Evolutionary conservation across 2,888 invertebrate genomes (phyloP), one percentile per base, ranked within the genome.

Genomic region (Lasioglossum vierecki): DNA sequence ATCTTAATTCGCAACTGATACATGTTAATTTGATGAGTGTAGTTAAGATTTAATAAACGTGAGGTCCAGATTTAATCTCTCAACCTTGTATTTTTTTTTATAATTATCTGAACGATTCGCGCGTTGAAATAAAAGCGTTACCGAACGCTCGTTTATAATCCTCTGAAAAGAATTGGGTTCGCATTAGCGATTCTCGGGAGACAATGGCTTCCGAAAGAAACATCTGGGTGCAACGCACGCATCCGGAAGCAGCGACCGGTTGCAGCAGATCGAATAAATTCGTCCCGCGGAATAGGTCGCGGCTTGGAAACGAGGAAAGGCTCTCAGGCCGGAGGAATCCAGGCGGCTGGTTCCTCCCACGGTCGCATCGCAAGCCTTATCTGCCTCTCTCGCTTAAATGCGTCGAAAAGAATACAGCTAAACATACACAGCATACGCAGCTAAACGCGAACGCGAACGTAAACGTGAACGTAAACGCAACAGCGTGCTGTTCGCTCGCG

Each of bases 261-360:
- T 53, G 15, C n/a, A 15, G 3, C n/a, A 63, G 82, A 78, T 89
- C 84, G 88, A 83, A 86, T 83, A 86, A 79, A 86, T 86, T 83
- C 80, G 89, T 86, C 84, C 70, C 44, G 79, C 71, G 85, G 80
- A 83, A 88, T 80, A 82, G 83, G 82, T 79, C 84, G 83, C 83
- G 39, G 81, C 76, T 74, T 82, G 83, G 80, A 87, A 88, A 90
- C 88, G 89, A 75, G 90, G 83, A 90, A 90, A 90, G 89, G 85
- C 90, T 90, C 89, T 90, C 90, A 88, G 63, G 74, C 74, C 76
- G 82, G 79, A 71, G 80, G 87, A 85, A 81, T 87, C 84, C 79
- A 81, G 72, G 77, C 74, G 78, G 83, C 81, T 84, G 82, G 83
- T 86, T 88, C 88, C 90, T 90, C 90, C 89, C 90, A 90, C 90